phyloP scores from a whole-genome alignment of 2,797 vertebrate species.

The Notolabrus celidotus region DNA sequence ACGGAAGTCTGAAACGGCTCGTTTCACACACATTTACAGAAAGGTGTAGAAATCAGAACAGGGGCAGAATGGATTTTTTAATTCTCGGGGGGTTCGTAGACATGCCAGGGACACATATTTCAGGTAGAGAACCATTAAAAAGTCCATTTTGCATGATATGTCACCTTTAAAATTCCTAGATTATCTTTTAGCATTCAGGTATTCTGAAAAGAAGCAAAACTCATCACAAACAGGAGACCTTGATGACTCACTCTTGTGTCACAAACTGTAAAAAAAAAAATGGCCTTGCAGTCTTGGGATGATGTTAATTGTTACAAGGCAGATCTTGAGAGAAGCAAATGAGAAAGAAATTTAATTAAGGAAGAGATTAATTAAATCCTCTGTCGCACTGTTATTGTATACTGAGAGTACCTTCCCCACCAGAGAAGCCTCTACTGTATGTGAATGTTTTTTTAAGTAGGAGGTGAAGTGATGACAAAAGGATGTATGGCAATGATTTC shows the following conservation, averaged over 20 bases:
- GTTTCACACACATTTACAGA: no score
- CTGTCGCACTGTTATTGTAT: constrained; percentile 41
- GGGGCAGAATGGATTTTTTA: no score
- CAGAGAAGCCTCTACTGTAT: constrained; percentile 9
- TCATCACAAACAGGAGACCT: constrained; percentile 11
- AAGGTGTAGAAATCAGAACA: no score
- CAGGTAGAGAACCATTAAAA: no score
- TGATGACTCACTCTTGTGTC: constrained; percentile 10
- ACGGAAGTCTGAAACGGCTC: no score
- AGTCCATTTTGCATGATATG: no score
- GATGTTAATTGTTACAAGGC: constrained; percentile 51
- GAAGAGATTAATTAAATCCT: constrained; percentile 69
- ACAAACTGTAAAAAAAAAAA: constrained; percentile 25
- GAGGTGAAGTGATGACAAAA: neutral
- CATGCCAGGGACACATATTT: no score
- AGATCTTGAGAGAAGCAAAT: constrained; percentile 48
- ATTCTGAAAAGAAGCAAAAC: constrained; percentile 5
- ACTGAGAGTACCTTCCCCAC: constrained; percentile 28
- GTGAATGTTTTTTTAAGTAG: constrained; percentile 18
- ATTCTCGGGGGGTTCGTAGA: no score
- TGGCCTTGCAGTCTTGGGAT: constrained; percentile 31
- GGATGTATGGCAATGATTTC: neutral
- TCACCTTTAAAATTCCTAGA: neutral
- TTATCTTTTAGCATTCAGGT: neutral
- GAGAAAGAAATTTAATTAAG: constrained; percentile 70